A percentile compares a stretch with the other conserved stretches of the same genome.
These are phyloP conservation scores for Python bivittatus DNA, from an alignment of 2,113 vertebrate species.

Conservation along the genomic window DNA sequence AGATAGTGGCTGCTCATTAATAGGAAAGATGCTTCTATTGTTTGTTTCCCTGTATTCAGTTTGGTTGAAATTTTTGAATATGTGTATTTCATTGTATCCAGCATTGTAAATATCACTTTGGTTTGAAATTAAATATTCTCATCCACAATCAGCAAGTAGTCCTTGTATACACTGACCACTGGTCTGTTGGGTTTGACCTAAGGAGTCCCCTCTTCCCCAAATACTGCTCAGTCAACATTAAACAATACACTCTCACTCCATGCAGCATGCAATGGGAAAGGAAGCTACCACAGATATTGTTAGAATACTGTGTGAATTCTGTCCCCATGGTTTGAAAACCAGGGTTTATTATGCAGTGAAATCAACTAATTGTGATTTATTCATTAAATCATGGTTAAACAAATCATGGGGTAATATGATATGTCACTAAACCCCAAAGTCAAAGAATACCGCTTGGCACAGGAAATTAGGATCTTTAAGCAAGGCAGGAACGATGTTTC, in stretches of 20 bases:
- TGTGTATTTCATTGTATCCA: slow-evolving; percentile 25
- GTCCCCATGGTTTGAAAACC: not conserved
- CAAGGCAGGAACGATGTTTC: too few relatives aligned
- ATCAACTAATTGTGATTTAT: not conserved
- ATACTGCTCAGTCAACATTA: not conserved
- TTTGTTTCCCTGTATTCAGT: slow-evolving; percentile 48
- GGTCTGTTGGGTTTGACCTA: not conserved
- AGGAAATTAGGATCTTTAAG: too few relatives aligned
- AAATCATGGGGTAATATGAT: not conserved
- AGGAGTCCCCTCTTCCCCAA: not conserved
- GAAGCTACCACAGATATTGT: not conserved
- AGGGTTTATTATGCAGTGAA: not conserved
- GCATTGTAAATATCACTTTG: slow-evolving; percentile 41
- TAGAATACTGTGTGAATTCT: not conserved
- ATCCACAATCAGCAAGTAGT: not conserved
- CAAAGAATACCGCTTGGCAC: too few relatives aligned
- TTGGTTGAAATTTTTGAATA: slow-evolving; percentile 53
- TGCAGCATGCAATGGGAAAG: not conserved
- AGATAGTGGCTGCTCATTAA: slow-evolving; percentile 52
- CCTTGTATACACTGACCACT: not conserved
- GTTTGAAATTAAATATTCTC: not conserved
- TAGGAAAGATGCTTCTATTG: slow-evolving; percentile 38
- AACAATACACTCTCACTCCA: not conserved
- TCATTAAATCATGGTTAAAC: not conserved
- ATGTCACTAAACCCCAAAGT: not conserved